A percentile compares a stretch with the other conserved stretches of the same genome.
These are phyloP conservation scores for Gila robusta DNA, from an alignment of 2,797 vertebrate genomes.

Conservation along the genomic window DNA sequence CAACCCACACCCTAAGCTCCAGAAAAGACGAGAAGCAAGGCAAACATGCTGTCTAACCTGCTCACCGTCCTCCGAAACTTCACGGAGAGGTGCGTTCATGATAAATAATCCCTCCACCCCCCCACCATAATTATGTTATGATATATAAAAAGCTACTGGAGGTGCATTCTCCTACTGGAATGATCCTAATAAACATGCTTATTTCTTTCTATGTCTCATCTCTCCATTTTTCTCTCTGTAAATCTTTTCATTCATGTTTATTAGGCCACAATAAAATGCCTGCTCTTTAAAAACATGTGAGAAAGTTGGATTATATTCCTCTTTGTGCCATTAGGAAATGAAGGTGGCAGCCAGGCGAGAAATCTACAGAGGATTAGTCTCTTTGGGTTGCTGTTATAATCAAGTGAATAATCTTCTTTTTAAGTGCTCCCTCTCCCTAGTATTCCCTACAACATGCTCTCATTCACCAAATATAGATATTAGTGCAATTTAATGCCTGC, in stretches of 20 bases:
- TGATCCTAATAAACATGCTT: neutral
- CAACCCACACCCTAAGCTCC: neutral
- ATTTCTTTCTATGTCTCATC: neutral
- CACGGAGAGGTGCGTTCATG: conserved; percentile 42
- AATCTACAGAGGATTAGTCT: conserved; percentile 34
- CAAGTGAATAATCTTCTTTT: conserved; percentile 42
- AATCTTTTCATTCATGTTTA: conserved; percentile 26
- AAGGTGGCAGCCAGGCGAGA: conserved; percentile 11
- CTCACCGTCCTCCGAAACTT: conserved; percentile 42
- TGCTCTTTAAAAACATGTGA: conserved; percentile 11
- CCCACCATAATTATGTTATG: neutral
- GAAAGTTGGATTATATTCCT: conserved; percentile 26
- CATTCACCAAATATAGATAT: conserved; percentile 7
- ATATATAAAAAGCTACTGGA: neutral
- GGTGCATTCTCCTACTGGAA: neutral
- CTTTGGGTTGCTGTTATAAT: conserved; percentile 32
- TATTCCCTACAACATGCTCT: conserved; percentile 5
- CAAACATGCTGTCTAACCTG: conserved; percentile 47
- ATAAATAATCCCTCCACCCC: neutral
- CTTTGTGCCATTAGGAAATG: conserved; percentile 21
- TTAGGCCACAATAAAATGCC: neutral
- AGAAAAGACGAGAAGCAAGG: neutral
- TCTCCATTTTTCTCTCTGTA: neutral
- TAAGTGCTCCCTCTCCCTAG: conserved; percentile 6
- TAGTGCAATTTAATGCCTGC: conserved; percentile 38